These are phyloP conservation scores for Heterodera filipjevi DNA, from an alignment of 2,888 invertebrate species.

Conservation along the genomic window DNA sequence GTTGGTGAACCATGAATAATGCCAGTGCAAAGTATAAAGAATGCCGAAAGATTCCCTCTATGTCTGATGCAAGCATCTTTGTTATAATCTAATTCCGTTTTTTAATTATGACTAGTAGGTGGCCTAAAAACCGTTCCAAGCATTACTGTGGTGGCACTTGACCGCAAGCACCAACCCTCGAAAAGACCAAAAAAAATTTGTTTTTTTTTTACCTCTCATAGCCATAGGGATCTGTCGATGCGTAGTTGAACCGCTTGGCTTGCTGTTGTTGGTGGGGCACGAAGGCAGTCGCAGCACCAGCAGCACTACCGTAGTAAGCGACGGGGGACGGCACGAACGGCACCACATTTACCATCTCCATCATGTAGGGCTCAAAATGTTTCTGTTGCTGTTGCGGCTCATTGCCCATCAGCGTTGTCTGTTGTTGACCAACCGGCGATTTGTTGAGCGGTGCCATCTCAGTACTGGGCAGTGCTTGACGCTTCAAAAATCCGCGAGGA, in stretches of 20 bases:
- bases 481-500: background rate
- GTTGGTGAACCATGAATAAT: too few species aligned
- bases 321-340: background rate
- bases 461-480: background rate
- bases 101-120: too few species aligned
- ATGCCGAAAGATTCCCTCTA: too few species aligned
- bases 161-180: too few species aligned
- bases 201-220: background rate
- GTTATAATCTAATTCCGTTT: too few species aligned
- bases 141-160: too few species aligned
- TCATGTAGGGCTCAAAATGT: background rate
- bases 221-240: background rate
- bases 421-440: background rate
- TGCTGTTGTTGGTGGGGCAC: background rate
- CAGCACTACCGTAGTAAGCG: background rate
- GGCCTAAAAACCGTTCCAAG: too few species aligned
- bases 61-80: too few species aligned
- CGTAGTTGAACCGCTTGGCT: conserved; percentile 12
- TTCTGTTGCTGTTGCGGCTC: background rate
- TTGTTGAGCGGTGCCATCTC: background rate
- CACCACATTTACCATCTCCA: background rate
- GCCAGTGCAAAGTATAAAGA: too few species aligned
- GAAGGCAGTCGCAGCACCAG: background rate
- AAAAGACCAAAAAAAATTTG: too few species aligned
- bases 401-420: background rate